Percentiles rank a stretch among this genome's conserved stretches.
Evolutionary conservation across 1,140 invertebrate genomes (phyloP).

Genomic region (Dryas iulia): DNA sequence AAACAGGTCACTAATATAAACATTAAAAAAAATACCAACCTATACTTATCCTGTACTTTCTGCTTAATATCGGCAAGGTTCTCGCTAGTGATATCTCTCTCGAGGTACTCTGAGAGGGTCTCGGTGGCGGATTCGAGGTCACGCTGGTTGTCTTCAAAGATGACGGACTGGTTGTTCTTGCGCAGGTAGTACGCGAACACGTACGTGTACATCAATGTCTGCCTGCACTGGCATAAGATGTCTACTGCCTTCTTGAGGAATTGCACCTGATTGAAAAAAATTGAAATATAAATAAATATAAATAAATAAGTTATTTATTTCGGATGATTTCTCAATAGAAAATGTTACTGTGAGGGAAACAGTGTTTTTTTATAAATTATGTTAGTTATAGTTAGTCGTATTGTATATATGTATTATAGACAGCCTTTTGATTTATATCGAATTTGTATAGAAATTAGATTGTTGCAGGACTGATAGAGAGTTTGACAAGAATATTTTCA

Average conservation of each 20-base stretch:
- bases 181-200: conserved; percentile 99
- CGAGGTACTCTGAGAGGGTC: conserved; percentile 97
- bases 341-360: too few species aligned
- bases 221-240: conserved; percentile 97
- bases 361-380: too few species aligned
- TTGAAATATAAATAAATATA: too few species aligned
- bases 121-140: conserved; percentile 98
- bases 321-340: too few species aligned
- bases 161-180: conserved; percentile 99
- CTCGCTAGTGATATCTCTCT: conserved; percentile 98
- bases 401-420: too few species aligned
- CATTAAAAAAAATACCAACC: conserved; percentile 80
- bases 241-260: conserved; percentile 98
- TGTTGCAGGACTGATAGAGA: too few species aligned
- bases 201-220: conserved; percentile 99
- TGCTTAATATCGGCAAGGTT: conserved; percentile 99
- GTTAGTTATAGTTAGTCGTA: too few species aligned
- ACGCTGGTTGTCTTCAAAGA: conserved; percentile 99
- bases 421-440: too few species aligned
- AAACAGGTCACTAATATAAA: not conserved
- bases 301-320: too few species aligned
- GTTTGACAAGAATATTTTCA: too few species aligned
- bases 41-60: conserved; percentile 99
- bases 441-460: too few species aligned
- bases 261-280: conserved; percentile 86